Evolutionary conservation across 2,113 vertebrate species (phyloP), one percentile per base, ranked within the genome.

Genomic region (Syngnathus typhle): DNA sequence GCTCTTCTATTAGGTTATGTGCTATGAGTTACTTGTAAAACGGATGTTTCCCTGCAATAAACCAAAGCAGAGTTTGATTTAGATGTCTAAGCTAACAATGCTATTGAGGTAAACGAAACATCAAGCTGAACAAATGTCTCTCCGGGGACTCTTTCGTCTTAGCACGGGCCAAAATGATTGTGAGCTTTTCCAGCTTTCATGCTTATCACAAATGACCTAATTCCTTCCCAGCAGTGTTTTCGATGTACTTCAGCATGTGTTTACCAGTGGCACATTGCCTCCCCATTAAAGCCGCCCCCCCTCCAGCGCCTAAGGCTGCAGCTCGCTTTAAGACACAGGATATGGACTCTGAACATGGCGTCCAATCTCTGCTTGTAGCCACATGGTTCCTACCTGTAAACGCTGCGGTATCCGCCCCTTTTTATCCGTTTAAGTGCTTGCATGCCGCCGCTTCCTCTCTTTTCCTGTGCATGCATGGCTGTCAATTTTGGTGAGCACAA

Each of bases 341-440:
- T 88, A 84, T 89, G 79, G 80, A 85, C 82, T 87, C 77, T 77
- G 84, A 83, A 74, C 75, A 69, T 74, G 80, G 79, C 79, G 79
- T 87, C 84, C 79, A 74, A 71, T 70, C 71, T 78, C 69, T 75
- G 78, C 83, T 72, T 78, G 74, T 77, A 84, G 78, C 87, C 85
- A 78, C 85, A 88, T 88, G 86, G 84, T 80, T 83, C 70, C 87
- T 84, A 88, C 89, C 84, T 86, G 84, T 91, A 87, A 90, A 90
- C 67, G 54, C 18, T 69, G 65, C 68, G 55, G 67, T 74, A 69
- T 73, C 56, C 73, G 65, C 69, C 71, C 67, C 72, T 74, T 67
- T 76, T 12, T 71, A 78, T 12, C 68, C 70, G 69, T 72, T 73
- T 81, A 69, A 70, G 56, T 78, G 70, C 73, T 69, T 69, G 64